Percentiles rank a stretch among this genome's conserved stretches.
Evolutionary conservation across 2,113 vertebrate species (phyloP).

Genomic region (Pomatorhinus ruficollis): DNA sequence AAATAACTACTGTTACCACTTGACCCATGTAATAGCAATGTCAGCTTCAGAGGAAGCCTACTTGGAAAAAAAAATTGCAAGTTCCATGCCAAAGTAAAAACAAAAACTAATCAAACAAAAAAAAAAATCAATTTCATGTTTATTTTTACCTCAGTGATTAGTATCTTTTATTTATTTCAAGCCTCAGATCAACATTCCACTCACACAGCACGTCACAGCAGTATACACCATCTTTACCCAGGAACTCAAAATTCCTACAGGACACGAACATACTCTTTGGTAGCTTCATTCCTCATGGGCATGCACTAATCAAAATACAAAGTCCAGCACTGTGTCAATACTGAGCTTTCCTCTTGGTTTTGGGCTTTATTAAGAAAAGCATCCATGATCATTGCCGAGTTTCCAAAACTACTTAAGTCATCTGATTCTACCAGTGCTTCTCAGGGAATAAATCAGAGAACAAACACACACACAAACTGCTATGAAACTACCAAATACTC

Average conservation of each 20-base stretch:
- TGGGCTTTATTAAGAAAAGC: not conserved
- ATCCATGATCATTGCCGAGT: not conserved
- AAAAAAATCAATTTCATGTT: not conserved
- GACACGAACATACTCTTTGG: not conserved
- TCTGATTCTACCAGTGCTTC: not conserved
- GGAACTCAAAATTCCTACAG: not conserved
- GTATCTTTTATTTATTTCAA: not conserved
- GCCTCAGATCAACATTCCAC: not conserved
- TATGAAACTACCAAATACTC: not conserved
- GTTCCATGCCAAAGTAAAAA: not conserved
- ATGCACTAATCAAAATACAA: not conserved
- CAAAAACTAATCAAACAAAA: not conserved
- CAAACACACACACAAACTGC: not conserved
- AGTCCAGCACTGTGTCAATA: not conserved
- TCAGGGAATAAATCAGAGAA: not conserved
- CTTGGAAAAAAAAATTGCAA: not conserved
- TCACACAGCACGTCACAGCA: not conserved
- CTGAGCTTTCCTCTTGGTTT: not conserved
- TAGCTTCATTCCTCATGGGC: not conserved
- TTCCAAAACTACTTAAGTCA: not conserved
- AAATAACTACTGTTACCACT: not conserved
- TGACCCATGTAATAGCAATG: not conserved
- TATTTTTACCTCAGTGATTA: not conserved
- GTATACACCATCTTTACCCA: not conserved
- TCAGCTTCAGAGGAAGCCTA: not conserved